These are phyloP conservation scores for Phyllostomus hastatus DNA, from an alignment of 2,113 vertebrate genomes.

Conservation along the genomic window DNA sequence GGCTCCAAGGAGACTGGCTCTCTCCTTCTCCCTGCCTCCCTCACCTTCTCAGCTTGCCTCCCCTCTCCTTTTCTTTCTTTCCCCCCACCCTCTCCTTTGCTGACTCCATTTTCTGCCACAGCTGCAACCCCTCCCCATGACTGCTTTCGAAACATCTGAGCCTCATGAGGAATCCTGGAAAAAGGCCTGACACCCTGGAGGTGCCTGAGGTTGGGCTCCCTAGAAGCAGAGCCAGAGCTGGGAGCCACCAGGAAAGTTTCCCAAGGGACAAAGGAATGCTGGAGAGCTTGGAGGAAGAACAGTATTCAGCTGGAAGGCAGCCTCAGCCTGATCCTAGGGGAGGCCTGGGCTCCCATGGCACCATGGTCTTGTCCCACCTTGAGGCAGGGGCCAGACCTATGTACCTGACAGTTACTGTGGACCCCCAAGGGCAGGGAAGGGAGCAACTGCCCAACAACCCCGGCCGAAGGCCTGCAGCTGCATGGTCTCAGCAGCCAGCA, in stretches of 20 bases:
- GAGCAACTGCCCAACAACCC: background rate
- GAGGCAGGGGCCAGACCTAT: background rate
- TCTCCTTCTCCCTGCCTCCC: too few relatives aligned
- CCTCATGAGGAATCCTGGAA: background rate
- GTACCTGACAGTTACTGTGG: too few relatives aligned
- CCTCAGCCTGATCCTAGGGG: background rate
- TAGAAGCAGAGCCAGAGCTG: background rate
- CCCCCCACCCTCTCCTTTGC: too few relatives aligned
- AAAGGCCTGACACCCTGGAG: background rate
- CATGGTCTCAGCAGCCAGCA: background rate
- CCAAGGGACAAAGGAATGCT: background rate
- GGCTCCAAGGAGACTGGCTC: background rate
- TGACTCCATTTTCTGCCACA: background rate
- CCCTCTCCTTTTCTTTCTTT: background rate
- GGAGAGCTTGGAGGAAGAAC: background rate
- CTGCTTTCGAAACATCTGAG: background rate
- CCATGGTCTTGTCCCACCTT: background rate
- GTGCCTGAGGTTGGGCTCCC: background rate
- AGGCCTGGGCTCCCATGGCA: background rate
- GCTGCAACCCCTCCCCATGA: background rate
- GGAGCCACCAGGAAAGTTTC: background rate
- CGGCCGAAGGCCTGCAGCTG: background rate
- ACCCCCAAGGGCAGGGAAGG: rapidly evolving
- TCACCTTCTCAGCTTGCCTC: too few relatives aligned
- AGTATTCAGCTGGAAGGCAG: rapidly evolving